Base-by-base conservation (phyloP, 2,888 invertebrate species). In the Thera obeliscata region DNA sequence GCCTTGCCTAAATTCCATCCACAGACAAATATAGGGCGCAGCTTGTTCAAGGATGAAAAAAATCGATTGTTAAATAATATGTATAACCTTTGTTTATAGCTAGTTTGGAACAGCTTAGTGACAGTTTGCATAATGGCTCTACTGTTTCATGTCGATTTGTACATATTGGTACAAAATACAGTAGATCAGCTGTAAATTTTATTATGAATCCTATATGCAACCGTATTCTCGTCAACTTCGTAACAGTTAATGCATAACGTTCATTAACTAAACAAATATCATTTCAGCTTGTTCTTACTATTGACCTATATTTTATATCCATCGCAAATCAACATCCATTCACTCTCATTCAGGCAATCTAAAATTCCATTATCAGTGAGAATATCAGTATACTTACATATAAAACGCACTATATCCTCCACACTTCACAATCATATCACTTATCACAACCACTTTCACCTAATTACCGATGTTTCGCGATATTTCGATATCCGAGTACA, bases 401-500 rank as follows among this genome's bases (percentile, higher is more conserved):
- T 61, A 66, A 70, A 49, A 35, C 52, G 4, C 70, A 74, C 70
- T 63, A 57, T 65, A 60, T 50, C 61, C 22, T 57, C 63, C 58
- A 65, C 70, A 72, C 69, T 58, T 56, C 64, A 72, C 66, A 60
- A 60, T 56, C 69, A 72, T 68, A 72, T 52, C 66, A 72, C 73
- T 65, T 71, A 57, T 56, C 61, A 66, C 69, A 74, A 70, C 60
- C 72, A 71, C 70, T 68, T 73, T 74, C 68, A 71, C 76, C 71
- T 73, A 63, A 70, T 67, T 56, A 69, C 57, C 69, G 72, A 71
- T 41, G 41, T 46, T 67, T 58, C 61, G 61, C 63, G 57, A 61
- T 43, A 56, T 58, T 62, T 60, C 48, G 56, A 65, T 70, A 62
- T n/a, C n/a, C n/a, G n/a, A n/a, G n/a, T 75, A 69, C 38, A 64